These are phyloP conservation scores for Pseudonaja textilis DNA, from an alignment of 2,113 vertebrate genomes.

Conservation along the genomic window DNA sequence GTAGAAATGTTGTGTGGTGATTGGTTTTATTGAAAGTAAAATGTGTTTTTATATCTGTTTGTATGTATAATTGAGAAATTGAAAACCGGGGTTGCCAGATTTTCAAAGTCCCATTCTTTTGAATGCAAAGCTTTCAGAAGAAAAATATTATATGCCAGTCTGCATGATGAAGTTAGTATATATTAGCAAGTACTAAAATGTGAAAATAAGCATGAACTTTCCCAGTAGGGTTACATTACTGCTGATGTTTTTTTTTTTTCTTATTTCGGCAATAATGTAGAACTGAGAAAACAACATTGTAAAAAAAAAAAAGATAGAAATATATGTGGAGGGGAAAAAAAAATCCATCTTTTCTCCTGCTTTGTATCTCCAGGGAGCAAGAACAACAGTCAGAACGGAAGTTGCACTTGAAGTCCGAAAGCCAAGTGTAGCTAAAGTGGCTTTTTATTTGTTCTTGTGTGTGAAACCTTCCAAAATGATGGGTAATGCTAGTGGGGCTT, in stretches of 20 bases:
- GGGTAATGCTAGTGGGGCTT: neutral
- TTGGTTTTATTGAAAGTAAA: neutral
- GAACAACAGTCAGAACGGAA: neutral
- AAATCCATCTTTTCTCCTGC: neutral
- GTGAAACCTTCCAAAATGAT: neutral
- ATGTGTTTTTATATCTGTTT: neutral
- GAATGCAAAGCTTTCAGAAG: neutral
- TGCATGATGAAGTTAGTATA: neutral
- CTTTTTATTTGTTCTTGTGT: neutral
- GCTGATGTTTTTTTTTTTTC: neutral
- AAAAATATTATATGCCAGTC: neutral
- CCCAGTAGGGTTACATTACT: neutral
- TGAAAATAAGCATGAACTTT: slow-evolving; percentile 8
- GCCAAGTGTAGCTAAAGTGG: neutral
- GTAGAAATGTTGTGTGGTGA: neutral
- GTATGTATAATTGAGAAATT: neutral
- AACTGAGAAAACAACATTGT: neutral
- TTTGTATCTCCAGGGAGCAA: neutral
- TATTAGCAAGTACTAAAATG: neutral
- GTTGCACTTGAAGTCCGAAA: neutral
- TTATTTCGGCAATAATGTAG: neutral
- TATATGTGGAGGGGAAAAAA: neutral
- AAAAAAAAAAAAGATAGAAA: neutral
- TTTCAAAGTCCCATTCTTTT: neutral
- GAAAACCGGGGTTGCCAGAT: neutral